A percentile compares a stretch with the other conserved stretches of the same genome.
These are phyloP conservation scores for Drosophila setifemur DNA, from an alignment of 1,140 invertebrate genomes.

Conservation along the genomic window DNA sequence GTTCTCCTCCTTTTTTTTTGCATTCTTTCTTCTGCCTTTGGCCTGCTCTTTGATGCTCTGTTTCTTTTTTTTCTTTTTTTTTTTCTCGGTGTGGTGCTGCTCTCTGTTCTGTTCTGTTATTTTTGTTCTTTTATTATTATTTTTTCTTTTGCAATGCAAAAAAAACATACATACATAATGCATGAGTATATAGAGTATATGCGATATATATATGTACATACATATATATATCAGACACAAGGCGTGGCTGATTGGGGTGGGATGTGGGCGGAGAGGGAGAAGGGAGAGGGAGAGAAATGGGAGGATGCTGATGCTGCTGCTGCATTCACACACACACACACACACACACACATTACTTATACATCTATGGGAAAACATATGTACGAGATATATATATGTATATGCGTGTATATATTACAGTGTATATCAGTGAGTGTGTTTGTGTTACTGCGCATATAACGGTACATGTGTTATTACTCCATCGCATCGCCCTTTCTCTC, in stretches of 20 bases:
- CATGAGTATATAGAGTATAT: neutral
- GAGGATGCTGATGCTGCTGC: conserved; percentile 17
- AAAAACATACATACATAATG: conserved; percentile 39
- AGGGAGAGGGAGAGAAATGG: neutral
- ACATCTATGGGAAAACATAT: neutral
- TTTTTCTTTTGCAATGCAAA: conserved; percentile 38
- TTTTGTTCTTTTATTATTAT: conserved; percentile 29
- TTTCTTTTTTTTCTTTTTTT: neutral
- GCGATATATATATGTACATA: neutral
- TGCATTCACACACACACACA: conserved; percentile 1
- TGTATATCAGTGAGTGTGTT: conserved; percentile 14
- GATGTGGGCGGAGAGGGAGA: neutral
- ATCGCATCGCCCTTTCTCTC: neutral
- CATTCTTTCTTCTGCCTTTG: neutral
- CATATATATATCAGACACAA: conserved; percentile 31
- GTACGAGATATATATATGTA: conserved; percentile 1
- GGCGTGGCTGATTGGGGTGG: conserved; percentile 32
- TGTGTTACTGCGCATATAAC: conserved; percentile 47
- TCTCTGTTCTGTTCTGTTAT: too few relatives aligned
- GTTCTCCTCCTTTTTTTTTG: neutral
- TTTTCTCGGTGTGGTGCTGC: too few relatives aligned
- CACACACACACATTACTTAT: conserved; percentile 2
- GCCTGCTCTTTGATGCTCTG: conserved; percentile 8
- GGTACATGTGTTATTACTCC: conserved; percentile 38
- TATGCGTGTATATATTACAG: conserved; percentile 6